phyloP scores from a whole-genome alignment of 1,140 invertebrate species.

The Neotoxoptera formosana region DNA sequence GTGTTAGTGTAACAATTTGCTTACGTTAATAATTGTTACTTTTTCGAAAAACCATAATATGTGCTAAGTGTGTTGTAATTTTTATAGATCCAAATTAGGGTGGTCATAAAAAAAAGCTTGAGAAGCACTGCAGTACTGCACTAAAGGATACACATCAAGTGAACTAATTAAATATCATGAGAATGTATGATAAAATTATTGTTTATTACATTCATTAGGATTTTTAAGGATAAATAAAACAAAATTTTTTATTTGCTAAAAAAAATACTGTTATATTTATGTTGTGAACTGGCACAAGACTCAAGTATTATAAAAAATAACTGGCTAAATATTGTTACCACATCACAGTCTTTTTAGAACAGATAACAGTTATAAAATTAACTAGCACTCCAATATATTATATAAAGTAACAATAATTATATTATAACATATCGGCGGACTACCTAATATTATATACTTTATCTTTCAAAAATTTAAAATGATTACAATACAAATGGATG shows the following conservation, averaged over 20 bases:
- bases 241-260: background rate
- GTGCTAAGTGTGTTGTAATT: too few relatives aligned
- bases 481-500: constrained; percentile 28
- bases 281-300: constrained; percentile 51
- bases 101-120: too few relatives aligned
- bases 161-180: background rate
- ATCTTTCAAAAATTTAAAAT: constrained; percentile 39
- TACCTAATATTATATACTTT: constrained; percentile 34
- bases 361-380: constrained; percentile 49
- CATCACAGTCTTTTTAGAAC: constrained; percentile 51
- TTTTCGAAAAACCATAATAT: too few relatives aligned
- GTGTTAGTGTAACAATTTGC: too few relatives aligned
- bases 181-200: background rate
- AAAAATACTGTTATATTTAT: constrained; percentile 55
- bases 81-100: too few relatives aligned
- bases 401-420: constrained; percentile 37
- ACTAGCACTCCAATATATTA: constrained; percentile 26
- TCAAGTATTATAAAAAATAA: constrained; percentile 41
- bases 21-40: too few relatives aligned
- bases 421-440: constrained; percentile 11
- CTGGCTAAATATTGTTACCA: constrained; percentile 36
- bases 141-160: background rate
- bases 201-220: background rate
- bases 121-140: background rate
- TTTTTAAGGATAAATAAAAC: background rate